Evolutionary conservation across 2,113 vertebrate species (phyloP), one percentile per base, ranked within the genome.

Genomic region (Elephantulus edwardii): DNA sequence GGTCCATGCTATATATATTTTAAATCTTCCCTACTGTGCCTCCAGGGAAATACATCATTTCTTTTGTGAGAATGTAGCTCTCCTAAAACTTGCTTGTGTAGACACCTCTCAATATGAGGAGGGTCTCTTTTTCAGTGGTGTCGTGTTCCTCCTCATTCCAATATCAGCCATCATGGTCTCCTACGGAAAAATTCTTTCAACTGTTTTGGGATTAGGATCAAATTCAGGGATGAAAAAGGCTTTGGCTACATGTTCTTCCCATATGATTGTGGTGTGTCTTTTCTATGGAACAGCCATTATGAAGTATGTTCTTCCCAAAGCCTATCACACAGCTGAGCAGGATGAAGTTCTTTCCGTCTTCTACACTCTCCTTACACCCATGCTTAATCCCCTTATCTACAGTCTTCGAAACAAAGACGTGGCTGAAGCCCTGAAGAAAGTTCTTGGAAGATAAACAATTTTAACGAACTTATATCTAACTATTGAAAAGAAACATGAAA

Each of bases 31-130:
- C 8, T 74, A 76, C 70, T 95, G 82, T 54, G 38, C 35, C 1
- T 46, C 92, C 48, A 46, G 79, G 30, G 54, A 79, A 30, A 93
- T 93, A 40, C 88, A 85, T 1, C 93, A 93, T 48, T 95, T 95
- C 66, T 94, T 94, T 72, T 89, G 93, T 60, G 96, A 96, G 46
- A 77, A 90, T 14, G 70, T 86, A 16, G 74, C 94, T 33, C 66
- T 95, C 3, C 48, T 96, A 42, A 81, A 72, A 54, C 86, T 91
- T 6, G 83, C 71, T 3, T 96, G 96, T 17, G 72, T 60, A 3
- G 87, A 95, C 33, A 86, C 77, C 8, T 87, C 62, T n/a, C 42
- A 62, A 13, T 94, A 86, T 66, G 87, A 95, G 44, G 46, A 79
- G 1, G 26, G 60, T 0, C 40, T 94, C 13, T 62, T 40, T 70